These are phyloP conservation scores for Ochropacha duplaris DNA, from an alignment of 2,888 invertebrate genomes.

Conservation along the genomic window DNA sequence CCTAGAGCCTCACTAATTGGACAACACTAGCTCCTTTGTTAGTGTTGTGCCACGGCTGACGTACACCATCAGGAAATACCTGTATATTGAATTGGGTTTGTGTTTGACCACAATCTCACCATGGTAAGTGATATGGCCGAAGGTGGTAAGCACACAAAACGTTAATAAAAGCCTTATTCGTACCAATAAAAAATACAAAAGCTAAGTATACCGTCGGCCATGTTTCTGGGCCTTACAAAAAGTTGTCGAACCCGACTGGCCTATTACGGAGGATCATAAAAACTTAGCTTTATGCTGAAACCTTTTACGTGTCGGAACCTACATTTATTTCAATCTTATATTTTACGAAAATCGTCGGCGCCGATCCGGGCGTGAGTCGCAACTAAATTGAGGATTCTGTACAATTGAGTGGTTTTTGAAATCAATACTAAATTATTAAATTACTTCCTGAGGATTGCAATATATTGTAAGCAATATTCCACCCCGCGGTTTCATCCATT, in stretches of 20 bases:
- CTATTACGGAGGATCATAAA: neutral
- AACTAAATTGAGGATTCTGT: neutral
- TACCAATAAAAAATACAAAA: neutral
- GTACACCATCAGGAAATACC: neutral
- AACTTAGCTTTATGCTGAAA: slow-evolving; percentile 5
- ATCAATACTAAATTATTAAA: neutral
- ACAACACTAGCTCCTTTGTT: slow-evolving; percentile 20
- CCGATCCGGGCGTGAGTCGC: neutral
- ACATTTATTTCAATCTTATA: neutral
- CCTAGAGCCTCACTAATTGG: slow-evolving; percentile 22
- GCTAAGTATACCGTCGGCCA: neutral
- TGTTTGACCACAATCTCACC: no score
- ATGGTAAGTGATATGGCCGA: no score
- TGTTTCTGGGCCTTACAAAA: neutral
- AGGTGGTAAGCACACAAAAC: neutral
- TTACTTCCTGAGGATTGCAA: no score
- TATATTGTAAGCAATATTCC: neutral
- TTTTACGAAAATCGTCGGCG: neutral
- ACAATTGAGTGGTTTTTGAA: neutral
- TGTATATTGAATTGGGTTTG: no score
- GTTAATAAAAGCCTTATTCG: neutral
- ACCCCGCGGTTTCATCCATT: no score
- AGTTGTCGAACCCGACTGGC: neutral
- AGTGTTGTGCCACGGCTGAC: neutral
- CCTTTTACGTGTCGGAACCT: slow-evolving; percentile 1